Conservation (phyloP, 1,140 invertebrate genomes). For the Ceratosolen fusciceps region DNA sequence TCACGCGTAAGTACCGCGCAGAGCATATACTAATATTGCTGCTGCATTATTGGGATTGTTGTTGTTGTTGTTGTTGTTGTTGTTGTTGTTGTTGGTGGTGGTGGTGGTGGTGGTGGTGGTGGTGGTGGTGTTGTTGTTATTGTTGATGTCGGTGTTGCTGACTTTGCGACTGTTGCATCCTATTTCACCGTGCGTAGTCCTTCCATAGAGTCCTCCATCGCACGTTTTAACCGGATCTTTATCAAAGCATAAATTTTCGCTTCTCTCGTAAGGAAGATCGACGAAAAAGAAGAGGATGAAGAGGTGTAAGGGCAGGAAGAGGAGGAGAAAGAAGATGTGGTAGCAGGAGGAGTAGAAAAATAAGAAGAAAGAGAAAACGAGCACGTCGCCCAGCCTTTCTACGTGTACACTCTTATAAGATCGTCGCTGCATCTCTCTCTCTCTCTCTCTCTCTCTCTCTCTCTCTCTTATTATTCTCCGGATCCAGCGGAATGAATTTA, state of each 20-base stretch:
- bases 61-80: no score
- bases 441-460: background rate
- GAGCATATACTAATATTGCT: background rate
- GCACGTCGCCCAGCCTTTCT: background rate
- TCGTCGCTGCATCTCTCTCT: background rate
- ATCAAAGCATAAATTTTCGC: conserved; percentile 49
- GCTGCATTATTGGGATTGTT: no score
- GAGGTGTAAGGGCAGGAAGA: background rate
- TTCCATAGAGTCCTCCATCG: background rate
- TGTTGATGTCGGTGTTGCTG: no score
- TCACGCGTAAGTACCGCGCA: background rate
- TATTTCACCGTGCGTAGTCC: background rate
- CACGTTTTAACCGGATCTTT: conserved; percentile 47
- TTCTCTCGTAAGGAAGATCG: background rate
- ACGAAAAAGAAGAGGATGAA: background rate
- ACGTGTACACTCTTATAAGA: background rate
- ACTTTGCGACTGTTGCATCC: background rate
- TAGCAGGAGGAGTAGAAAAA: background rate
- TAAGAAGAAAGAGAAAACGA: background rate
- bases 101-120: no score
- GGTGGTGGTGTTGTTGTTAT: no score
- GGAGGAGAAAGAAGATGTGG: background rate
- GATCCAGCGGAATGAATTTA: conserved; percentile 7
- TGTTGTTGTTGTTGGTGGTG: no score
- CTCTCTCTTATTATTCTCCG: conserved; percentile 2